Base-by-base conservation (phyloP, 2,113 vertebrate genomes). In the Nesospiza acunhae region DNA sequence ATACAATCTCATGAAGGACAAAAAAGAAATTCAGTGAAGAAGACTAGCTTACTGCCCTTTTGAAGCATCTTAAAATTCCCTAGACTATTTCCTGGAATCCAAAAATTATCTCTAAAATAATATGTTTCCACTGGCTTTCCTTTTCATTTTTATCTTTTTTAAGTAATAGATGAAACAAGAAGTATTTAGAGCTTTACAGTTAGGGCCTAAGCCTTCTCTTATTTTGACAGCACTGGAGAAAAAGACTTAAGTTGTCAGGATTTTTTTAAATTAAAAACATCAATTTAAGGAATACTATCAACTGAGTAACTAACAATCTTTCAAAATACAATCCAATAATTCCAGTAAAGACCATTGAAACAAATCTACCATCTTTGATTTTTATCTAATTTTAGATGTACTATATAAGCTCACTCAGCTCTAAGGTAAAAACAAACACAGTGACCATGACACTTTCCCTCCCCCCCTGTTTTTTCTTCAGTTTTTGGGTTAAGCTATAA, bases 401-500 rank as follows among this genome's bases (percentile, higher is more conserved):
- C 30, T 64, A 42, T 1, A 31, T 12, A 83, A 19, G 7, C 10
- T 64, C 74, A 82, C 9, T 27, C 17, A 84, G 18, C 18, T 56
- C 27, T 56, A 31, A 56, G 8, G 42, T 41, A 18, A 19, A 80
- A 60, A 90, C 6, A 56, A 31, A 62, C 13, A 44, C 15, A n/a
- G 22, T 44, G 11, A 37, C 19, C 13, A 26, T 10, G 24, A 21
- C 9, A 83, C 11, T 9, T 42, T 10, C 39, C 2, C 3, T 2
- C 0, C 1, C 1, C 4, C 9, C 10, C 16, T 24, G 17, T 26
- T 6, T 39, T 46, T 50, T 42, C 15, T 7, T 9, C 23, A 28
- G 37, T 44, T 18, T 59, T 42, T 53, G 7, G 3, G 5, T 62
- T 37, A 50, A 30, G n/a, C 35, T 74, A 16, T 9, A 33, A 6